These are phyloP conservation scores for Girardinus metallicus DNA, from an alignment of 2,797 vertebrate genomes.

Conservation along the genomic window DNA sequence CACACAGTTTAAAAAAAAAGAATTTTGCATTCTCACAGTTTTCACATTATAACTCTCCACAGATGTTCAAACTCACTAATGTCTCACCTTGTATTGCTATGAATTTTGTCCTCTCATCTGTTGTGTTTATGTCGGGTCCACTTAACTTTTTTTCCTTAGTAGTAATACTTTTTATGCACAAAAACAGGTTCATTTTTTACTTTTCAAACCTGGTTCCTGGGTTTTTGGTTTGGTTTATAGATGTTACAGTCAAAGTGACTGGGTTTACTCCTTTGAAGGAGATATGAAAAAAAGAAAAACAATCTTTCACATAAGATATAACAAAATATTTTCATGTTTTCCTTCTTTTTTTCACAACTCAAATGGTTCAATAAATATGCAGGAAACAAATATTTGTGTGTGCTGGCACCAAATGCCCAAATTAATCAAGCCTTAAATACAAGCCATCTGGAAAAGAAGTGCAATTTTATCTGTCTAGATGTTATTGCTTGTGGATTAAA, in stretches of 20 bases:
- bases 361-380: too few species aligned
- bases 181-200: neutral
- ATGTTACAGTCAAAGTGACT: neutral
- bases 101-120: neutral
- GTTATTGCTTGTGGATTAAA: neutral
- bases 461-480: neutral
- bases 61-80: neutral
- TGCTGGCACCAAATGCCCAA: too few species aligned
- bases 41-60: neutral
- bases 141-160: neutral
- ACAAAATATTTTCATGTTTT: too few species aligned
- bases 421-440: too few species aligned
- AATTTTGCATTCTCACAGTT: neutral
- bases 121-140: neutral
- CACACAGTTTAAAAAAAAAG: neutral
- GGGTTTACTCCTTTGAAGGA: neutral
- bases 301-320: neutral
- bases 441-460: neutral
- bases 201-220: neutral
- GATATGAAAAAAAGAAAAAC: neutral
- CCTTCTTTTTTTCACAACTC: too few species aligned
- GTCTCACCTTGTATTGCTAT: neutral
- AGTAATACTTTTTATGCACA: neutral
- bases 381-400: too few species aligned
- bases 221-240: neutral